Evolutionary conservation across 2,797 vertebrate genomes (phyloP), one percentile per base, ranked within the genome.

Genomic region (Parauchenoglanis punctatus): DNA sequence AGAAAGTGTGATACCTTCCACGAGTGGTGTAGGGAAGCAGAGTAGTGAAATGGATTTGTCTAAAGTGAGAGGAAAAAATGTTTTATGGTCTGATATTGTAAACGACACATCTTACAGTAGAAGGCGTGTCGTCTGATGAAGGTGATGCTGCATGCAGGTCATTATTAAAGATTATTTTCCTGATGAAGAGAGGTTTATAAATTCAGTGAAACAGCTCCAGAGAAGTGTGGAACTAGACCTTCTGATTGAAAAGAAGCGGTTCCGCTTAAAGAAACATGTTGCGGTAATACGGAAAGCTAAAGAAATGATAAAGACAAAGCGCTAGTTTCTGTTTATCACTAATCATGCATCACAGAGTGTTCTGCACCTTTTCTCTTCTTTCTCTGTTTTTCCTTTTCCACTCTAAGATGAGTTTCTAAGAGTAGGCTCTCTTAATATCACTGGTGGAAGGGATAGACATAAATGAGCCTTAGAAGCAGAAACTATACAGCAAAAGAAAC

Each of bases 101-200:
- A 70, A 15, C 6, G 40, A 40, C 1, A 10, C 31, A 15, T 40
- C 13, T 17, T 4, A 35, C 35, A 35, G 0, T 20, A 31, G 65
- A 7, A 67, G 17, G 28, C 2, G 5, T 35, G 12, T 13, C 31
- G 28, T 68, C 12, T 13, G 28, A 31, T 17, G 65, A 68, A 0
- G 28, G 65, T 68, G 65, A 17, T 35, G 4, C 7, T 40, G 67
- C 28, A 70, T 18, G 18, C 31, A 18, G 28, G 28, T 35, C 4
- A 28, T 0, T 20, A 1, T 70, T 1, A 40, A 70, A 70, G 4
- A 40, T 4, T 70, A 72, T 13, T 84, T 84, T 56, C 18, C 49
- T 23, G 65, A 84, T 25, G 28, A 52, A n/a, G 49, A 84, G 0
- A 84, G 23, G 65, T 84, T 84, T 72, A 65, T 70, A 10, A 84